Evolutionary conservation across 2,888 invertebrate species (phyloP).

Genomic region (Habrosyne pyritoides): DNA sequence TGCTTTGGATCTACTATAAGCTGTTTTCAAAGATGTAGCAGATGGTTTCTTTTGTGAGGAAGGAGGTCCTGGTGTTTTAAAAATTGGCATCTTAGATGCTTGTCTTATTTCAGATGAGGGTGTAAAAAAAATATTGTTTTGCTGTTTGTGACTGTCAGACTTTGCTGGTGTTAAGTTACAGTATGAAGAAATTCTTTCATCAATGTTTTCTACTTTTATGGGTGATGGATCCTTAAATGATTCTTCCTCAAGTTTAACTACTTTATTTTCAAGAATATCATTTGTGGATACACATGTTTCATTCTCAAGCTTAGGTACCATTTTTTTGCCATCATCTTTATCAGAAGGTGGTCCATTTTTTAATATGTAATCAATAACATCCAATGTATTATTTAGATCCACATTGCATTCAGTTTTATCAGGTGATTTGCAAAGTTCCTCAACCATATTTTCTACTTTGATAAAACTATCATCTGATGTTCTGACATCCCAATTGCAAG

Average conservation of each 20-base stretch:
- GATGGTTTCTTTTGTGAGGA: constrained; percentile 41
- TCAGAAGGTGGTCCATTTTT: constrained; percentile 43
- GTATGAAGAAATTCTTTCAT: background rate
- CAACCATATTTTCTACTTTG: constrained; percentile 56
- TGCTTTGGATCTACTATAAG: constrained; percentile 42
- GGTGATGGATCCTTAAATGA: background rate
- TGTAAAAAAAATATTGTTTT: constrained; percentile 24
- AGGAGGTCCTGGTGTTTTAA: constrained; percentile 55
- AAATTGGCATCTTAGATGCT: constrained; percentile 28
- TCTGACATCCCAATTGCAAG: constrained; percentile 30
- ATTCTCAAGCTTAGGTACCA: background rate
- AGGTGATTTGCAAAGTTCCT: constrained; percentile 40
- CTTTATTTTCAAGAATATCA: background rate
- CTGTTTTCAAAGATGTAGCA: constrained; percentile 43
- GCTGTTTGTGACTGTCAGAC: constrained; percentile 16
- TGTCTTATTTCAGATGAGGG: constrained; percentile 22
- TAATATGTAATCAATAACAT: constrained; percentile 59
- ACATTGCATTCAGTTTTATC: constrained; percentile 27
- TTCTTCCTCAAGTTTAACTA: background rate
- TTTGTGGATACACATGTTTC: background rate
- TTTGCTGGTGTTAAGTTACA: constrained; percentile 39
- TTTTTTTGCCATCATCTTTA: background rate
- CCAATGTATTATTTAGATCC: constrained; percentile 57
- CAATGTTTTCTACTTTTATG: background rate
- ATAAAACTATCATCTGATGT: constrained; percentile 58